A percentile compares a stretch with the other conserved stretches of the same genome.
These are phyloP conservation scores for Brachymystax lenok DNA, from an alignment of 2,797 vertebrate genomes.

Conservation along the genomic window DNA sequence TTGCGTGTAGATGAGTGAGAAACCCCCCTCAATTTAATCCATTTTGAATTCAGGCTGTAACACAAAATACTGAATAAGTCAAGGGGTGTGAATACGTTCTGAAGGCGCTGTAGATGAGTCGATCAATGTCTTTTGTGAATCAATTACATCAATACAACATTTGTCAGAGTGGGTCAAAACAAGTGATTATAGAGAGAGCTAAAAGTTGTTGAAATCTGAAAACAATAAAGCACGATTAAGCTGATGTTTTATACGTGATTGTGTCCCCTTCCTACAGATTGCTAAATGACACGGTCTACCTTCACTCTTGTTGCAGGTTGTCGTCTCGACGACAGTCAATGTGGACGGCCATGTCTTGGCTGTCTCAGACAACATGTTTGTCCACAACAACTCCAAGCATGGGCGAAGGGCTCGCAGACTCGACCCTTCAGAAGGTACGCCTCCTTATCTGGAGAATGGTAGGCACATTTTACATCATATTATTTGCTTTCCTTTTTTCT, in stretches of 20 bases:
- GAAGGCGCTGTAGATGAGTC: no score
- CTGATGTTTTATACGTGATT: not conserved
- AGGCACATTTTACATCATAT: constrained; percentile 87
- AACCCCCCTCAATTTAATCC: no score
- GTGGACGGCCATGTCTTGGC: constrained; percentile 99
- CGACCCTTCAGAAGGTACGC: constrained; percentile 99
- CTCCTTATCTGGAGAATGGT: constrained; percentile 99
- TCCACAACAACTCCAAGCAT: constrained; percentile 99
- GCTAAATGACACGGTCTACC: constrained; percentile 40
- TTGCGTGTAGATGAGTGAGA: no score
- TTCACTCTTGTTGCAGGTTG: constrained; percentile 83
- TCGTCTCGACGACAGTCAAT: constrained; percentile 99
- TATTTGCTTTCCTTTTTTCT: constrained; percentile 61
- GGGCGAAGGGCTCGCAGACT: constrained; percentile 99
- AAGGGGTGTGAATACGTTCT: no score
- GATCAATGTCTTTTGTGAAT: no score
- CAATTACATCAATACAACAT: no score
- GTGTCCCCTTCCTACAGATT: constrained; percentile 4
- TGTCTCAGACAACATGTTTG: constrained; percentile 99
- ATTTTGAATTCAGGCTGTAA: no score
- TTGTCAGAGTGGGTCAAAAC: no score
- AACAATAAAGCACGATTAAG: not conserved
- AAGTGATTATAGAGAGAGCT: no score
- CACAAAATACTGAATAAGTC: no score
- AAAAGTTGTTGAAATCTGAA: not conserved